Percentiles rank a stretch among this genome's conserved stretches.
Evolutionary conservation across 2,797 vertebrate species (phyloP).

Genomic region (Somateria mollissima): DNA sequence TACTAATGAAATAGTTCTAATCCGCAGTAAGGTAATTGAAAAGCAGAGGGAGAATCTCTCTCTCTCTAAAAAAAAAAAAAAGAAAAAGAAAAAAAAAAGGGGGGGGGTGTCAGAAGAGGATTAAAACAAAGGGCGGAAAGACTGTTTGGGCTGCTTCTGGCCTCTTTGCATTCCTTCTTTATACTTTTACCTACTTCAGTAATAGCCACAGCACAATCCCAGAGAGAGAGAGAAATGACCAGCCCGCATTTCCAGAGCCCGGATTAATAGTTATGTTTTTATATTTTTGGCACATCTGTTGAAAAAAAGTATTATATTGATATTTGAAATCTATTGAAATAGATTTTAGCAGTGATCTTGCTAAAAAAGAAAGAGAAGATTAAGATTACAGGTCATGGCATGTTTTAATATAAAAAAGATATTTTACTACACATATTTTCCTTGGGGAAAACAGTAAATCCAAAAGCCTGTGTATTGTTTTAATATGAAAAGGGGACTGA

Average conservation of each 20-base stretch:
- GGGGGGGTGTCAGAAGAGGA: neutral
- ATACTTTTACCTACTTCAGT: neutral
- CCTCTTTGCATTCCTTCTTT: neutral
- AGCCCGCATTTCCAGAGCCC: neutral
- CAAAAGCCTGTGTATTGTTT: neutral
- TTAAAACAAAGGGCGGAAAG: neutral
- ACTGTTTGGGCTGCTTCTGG: neutral
- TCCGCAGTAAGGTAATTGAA: neutral
- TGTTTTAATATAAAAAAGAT: neutral
- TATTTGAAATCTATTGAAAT: no score
- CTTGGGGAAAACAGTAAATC: neutral
- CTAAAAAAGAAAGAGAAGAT: neutral
- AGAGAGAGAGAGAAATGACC: neutral
- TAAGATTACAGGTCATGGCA: fast-evolving
- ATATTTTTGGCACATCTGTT: neutral
- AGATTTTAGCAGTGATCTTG: fast-evolving
- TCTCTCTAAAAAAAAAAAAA: neutral
- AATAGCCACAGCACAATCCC: fast-evolving
- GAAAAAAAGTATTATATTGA: no score
- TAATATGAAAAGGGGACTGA: neutral
- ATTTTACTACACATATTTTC: fast-evolving
- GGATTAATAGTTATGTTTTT: fast-evolving
- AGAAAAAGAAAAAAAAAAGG: fast-evolving
- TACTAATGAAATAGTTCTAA: constrained; percentile 45
- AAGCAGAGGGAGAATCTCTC: neutral